Evolutionary conservation across 2,113 vertebrate species (phyloP).

Genomic region (Motacilla tschutschensis): DNA sequence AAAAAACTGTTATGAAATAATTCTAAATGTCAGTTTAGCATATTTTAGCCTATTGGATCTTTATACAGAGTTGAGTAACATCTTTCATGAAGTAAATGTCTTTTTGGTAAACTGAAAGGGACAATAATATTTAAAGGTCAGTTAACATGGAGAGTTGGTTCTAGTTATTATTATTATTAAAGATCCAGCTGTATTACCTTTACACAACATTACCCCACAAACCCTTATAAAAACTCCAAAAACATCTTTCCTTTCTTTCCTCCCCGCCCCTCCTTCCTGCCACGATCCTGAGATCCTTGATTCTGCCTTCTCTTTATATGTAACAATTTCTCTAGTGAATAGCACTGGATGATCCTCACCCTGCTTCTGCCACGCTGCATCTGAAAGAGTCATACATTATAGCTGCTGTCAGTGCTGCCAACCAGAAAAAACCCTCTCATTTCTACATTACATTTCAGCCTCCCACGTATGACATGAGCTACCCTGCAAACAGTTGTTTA

Average conservation of each 20-base stretch:
- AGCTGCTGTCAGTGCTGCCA: constrained; percentile 24
- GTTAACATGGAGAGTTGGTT: constrained; percentile 62
- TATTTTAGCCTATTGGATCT: constrained; percentile 70
- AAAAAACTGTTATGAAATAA: constrained; percentile 65
- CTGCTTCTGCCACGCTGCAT: constrained; percentile 5
- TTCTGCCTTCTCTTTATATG: not conserved
- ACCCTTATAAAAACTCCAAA: constrained; percentile 44
- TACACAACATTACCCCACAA: constrained; percentile 37
- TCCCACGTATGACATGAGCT: constrained; percentile 29
- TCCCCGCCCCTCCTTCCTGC: not conserved
- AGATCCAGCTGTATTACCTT: constrained; percentile 60
- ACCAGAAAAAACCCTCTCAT: constrained; percentile 44
- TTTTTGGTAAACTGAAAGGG: constrained; percentile 70
- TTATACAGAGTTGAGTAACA: constrained; percentile 61
- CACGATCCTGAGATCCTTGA: not conserved
- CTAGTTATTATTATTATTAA: constrained; percentile 62
- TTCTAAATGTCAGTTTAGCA: constrained; percentile 78
- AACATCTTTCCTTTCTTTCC: not conserved
- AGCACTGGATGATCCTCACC: constrained; percentile 9
- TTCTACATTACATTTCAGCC: constrained; percentile 36
- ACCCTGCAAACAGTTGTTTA: constrained; percentile 54
- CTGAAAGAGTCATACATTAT: constrained; percentile 24
- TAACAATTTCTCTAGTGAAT: constrained; percentile 19
- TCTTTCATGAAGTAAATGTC: constrained; percentile 67
- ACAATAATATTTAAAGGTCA: constrained; percentile 74